Conservation (phyloP, 2,797 vertebrate genomes). For the Arremon brunneinucha region DNA sequence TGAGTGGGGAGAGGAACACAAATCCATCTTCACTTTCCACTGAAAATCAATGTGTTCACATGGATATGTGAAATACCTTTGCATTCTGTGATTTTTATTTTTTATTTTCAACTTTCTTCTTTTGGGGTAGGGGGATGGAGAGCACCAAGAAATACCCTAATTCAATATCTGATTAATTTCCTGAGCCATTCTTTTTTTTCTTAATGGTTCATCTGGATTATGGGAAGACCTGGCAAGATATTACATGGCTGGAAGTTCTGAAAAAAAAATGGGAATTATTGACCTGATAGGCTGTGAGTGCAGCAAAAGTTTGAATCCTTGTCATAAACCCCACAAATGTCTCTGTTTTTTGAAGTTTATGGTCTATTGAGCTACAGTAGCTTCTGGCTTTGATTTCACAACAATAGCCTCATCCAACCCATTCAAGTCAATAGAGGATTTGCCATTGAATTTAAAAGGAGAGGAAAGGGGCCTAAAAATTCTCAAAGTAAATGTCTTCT, state of each 20-base stretch:
- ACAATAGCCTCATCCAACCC: background rate
- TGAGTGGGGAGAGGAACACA: background rate
- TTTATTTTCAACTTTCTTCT: background rate
- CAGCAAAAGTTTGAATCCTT: slow-evolving; percentile 27
- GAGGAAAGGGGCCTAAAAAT: background rate
- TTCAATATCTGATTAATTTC: background rate
- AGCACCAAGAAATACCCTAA: background rate
- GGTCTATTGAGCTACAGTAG: slow-evolving; percentile 11
- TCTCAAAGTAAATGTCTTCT: background rate
- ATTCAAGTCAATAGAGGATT: background rate
- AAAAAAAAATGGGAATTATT: slow-evolving; percentile 58
- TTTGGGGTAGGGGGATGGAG: fast-evolving
- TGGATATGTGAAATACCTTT: background rate
- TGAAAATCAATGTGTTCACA: background rate
- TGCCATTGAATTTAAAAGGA: background rate
- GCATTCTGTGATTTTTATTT: background rate
- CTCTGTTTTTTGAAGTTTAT: slow-evolving; percentile 40
- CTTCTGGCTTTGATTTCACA: slow-evolving; percentile 40
- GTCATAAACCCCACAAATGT: slow-evolving; percentile 40
- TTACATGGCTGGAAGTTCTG: background rate
- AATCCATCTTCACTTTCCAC: background rate
- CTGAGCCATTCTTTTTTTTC: background rate
- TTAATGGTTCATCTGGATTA: background rate
- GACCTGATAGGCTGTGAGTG: slow-evolving; percentile 31
- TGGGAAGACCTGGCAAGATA: background rate